Base-by-base conservation (phyloP, 1,140 invertebrate species). In the Bombus fervidus region DNA sequence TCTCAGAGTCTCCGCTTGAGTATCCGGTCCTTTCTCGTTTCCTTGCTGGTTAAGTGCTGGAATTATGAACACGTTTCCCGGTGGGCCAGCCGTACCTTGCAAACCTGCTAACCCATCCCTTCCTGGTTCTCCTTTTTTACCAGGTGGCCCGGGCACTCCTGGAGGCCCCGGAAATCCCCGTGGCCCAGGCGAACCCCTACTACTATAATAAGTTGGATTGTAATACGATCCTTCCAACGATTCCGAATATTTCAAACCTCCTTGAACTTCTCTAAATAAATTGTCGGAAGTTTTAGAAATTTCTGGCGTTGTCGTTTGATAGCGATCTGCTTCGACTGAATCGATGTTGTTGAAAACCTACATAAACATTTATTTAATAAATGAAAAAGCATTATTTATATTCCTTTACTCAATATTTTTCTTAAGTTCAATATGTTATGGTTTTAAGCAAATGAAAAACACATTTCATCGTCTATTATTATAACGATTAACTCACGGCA, bases 11-110 rank as follows among this genome's bases (percentile, higher is more conserved):
- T 98, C 97, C 2, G 96, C 95, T 90, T 97, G 97, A 28, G 95
- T 94, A 91, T 98, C 97, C 5, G 97, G 97, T 9, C 97, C 97
- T 93, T 98, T 98, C 66, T 97, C 96, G 91, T 97, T 97, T 4
- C 96, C 95, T 87, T 96, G 96, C 87, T 95, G 95, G 89, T 95
- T 97, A 53, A 97, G 87, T 28, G 71, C 47, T 41, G 98, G 98
- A 85, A 98, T 97, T 93, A 98, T 96, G 94, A 98, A 98, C 12
- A 98, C 97, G 91, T 98, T 97, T n/a, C 91, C 91, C 18, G 91
- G 88, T 69, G 91, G 86, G 76, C 91, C 91, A 5, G 86, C 34
- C 28, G 37, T 31, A 39, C 91, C 91, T 68, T 88, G 86, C 43
- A 89, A 73, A 57, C 91, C 91, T 13, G 57, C 62, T 12, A 92